phyloP scores from a whole-genome alignment of 2,797 vertebrate species.

The Helicolenus hilgendorfi region DNA sequence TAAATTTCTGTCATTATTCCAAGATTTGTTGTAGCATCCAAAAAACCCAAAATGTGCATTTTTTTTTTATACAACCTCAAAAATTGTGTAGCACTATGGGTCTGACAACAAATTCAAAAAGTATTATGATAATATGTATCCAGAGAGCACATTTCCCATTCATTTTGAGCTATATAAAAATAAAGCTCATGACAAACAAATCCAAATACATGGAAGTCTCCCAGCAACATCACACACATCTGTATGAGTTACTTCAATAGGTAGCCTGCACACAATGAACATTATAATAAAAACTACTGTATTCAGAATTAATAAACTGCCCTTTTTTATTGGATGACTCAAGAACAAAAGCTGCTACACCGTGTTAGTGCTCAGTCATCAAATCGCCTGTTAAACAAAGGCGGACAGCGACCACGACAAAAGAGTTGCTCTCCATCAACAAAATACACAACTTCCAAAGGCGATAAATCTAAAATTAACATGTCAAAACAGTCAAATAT shows the following conservation, averaged over 20 bases:
- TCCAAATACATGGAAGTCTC: not conserved
- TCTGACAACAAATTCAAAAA: not conserved
- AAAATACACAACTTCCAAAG: conserved; percentile 17
- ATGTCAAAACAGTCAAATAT: not conserved
- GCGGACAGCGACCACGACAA: conserved; percentile 24
- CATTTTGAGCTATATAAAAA: not conserved
- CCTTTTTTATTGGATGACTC: not conserved
- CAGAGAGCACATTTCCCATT: not conserved
- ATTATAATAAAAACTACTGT: not conserved
- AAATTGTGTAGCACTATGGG: not conserved
- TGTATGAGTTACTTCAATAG: not conserved
- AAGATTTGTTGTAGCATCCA: not conserved
- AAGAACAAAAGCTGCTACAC: conserved; percentile 5
- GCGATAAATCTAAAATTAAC: not conserved
- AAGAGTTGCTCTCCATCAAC: conserved; percentile 31
- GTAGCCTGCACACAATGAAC: not conserved
- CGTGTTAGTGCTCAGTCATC: conserved; percentile 25
- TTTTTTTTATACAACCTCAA: not conserved
- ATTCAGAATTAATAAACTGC: not conserved
- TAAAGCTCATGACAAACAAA: not conserved
- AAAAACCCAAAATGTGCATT: not conserved
- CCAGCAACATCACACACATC: not conserved
- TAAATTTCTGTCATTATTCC: not conserved
- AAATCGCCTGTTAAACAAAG: conserved; percentile 19
- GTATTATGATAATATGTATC: too few species aligned